Evolutionary conservation across 2,888 invertebrate genomes (phyloP), one percentile per base, ranked within the genome.

Genomic region (Bhutanitis thaidina): DNA sequence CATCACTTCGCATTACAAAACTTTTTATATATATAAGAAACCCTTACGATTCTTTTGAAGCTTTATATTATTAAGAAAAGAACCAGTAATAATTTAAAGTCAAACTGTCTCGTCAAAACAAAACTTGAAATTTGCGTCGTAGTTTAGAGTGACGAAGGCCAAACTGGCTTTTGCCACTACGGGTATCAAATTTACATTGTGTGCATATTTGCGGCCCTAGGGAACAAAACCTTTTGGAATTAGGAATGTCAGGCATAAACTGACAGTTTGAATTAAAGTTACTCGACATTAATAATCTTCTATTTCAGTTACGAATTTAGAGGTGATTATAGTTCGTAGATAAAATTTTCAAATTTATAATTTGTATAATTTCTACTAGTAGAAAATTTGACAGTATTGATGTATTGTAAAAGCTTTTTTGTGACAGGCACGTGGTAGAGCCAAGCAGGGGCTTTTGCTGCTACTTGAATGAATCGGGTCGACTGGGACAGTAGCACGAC

Each of bases 171-270:
- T 27, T 38, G 38, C 30, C 30, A 46, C 37, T 30, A 38, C 15
- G 30, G 30, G 29, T 16, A 38, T 38, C 30, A 46, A 37, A 29
- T 16, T 46, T 37, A 20, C 37, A 38, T 46, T 46, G 16, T 29
- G 36, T 27, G 45, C 45, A 45, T 37, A 45, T 15, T 29, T 36
- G 37, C 14, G 30, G 38, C 37, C 38, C 30, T 30, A 16, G 45
- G 45, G 37, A 46, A 29, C 29, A 7, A 46, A 46, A 38, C 29
- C 45, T 46, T 44, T 44, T 30, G 37, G 45, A 10, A 37, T 46
- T 46, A 32, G 13, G n/a, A 29, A 46, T 29, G 38, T 37, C 38
- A 20, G 37, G 5, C 9, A 30, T 30, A 30, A 30, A 29, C 45
- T 30, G 45, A 20, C 45, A 46, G 30, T 35, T 44, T 35, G 15